phyloP scores from a whole-genome alignment of 2,888 invertebrate species.

The Eulithis prunata region DNA sequence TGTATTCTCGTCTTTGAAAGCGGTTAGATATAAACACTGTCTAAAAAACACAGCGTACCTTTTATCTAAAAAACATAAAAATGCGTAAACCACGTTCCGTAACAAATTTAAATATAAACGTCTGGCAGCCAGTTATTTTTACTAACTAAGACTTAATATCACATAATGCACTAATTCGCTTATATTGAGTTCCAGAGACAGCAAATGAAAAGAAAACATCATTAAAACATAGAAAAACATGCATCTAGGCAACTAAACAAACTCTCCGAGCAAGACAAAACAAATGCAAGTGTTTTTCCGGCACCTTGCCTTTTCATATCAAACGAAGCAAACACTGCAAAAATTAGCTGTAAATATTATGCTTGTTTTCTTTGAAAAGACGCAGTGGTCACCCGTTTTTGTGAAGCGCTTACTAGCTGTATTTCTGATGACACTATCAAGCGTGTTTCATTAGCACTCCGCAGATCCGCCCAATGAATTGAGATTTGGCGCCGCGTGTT shows the following conservation, averaged over 20 bases:
- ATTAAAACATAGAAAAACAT: neutral
- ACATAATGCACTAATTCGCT: too few species aligned
- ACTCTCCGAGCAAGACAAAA: conserved; percentile 10
- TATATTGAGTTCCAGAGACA: too few species aligned
- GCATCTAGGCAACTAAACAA: conserved; percentile 1
- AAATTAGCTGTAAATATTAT: conserved; percentile 22
- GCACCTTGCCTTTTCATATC: conserved; percentile 23
- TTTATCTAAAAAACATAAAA: too few species aligned
- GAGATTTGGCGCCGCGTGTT: conserved; percentile 60
- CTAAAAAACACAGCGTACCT: too few species aligned
- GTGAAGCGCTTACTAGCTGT: conserved; percentile 31
- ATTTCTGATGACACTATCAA: conserved; percentile 40
- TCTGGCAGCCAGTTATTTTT: too few species aligned
- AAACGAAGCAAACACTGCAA: conserved; percentile 15
- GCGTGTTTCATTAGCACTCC: conserved; percentile 52
- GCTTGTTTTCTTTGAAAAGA: conserved; percentile 13
- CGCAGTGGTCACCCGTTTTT: conserved; percentile 10
- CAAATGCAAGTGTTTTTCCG: conserved; percentile 17
- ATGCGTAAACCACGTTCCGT: too few species aligned
- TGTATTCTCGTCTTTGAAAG: conserved; percentile 20
- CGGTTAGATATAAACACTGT: conserved; percentile 33
- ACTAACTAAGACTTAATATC: too few species aligned
- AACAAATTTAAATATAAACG: too few species aligned
- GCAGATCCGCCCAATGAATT: conserved; percentile 48
- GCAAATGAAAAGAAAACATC: too few species aligned